A percentile compares a stretch with the other conserved stretches of the same genome.
These are phyloP conservation scores for Tamias sibiricus DNA, from an alignment of 2,113 vertebrate species.

Conservation along the genomic window DNA sequence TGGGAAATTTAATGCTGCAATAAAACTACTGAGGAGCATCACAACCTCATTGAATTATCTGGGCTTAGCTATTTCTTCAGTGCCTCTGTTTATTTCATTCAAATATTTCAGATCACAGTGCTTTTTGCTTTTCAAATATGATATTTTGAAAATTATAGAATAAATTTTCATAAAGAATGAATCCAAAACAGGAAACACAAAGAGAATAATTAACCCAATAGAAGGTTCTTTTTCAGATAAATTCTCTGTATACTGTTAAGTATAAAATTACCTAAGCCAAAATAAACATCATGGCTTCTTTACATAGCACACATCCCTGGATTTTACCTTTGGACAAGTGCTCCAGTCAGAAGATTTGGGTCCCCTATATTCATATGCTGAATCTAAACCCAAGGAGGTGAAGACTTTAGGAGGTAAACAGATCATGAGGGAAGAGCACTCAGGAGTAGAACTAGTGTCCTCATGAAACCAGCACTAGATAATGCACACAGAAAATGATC, in stretches of 20 bases:
- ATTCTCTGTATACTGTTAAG: background rate
- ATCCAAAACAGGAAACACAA: background rate
- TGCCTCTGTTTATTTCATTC: background rate
- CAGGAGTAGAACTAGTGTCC: background rate
- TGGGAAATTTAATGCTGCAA: background rate
- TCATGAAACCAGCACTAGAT: too few relatives aligned
- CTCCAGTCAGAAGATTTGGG: background rate
- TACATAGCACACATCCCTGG: background rate
- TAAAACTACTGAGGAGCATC: background rate
- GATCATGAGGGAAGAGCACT: background rate
- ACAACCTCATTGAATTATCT: background rate
- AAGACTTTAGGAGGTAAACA: too few relatives aligned
- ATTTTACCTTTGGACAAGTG: background rate
- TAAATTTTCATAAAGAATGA: background rate
- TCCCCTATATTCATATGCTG: too few relatives aligned
- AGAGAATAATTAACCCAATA: background rate
- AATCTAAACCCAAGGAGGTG: background rate
- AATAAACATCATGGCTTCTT: background rate
- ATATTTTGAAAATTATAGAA: background rate
- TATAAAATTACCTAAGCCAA: background rate
- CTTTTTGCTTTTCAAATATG: background rate
- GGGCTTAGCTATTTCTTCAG: background rate
- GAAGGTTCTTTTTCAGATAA: background rate
- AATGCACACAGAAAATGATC: fast-evolving
- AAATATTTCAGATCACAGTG: background rate